Evolutionary conservation across 2,888 invertebrate species (phyloP), one percentile per base, ranked within the genome.

Genomic region (Andrena dorsata): DNA sequence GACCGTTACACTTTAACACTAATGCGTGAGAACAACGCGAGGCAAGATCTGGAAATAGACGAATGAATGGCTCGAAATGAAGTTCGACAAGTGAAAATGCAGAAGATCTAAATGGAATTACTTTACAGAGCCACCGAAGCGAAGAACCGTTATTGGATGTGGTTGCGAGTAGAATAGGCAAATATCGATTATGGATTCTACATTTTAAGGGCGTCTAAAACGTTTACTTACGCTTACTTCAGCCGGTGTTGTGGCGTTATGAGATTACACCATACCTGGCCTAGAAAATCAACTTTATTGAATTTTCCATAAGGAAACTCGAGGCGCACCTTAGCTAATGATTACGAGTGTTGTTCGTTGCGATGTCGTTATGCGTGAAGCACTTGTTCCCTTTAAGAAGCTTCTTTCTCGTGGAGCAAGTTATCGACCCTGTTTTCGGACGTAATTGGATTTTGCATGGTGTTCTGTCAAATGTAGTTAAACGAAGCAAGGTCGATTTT

Each of bases 61-160:
- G 64, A 16, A 32, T 71, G 26, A 69, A 51, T 32, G 49, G 56
- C 69, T 58, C 66, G 73, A 71, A 84, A 85, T 82, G 82, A 82
- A 82, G 84, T 80, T 84, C 41, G 60, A 66, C 61, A 69, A 58
- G 35, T 71, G 63, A 47, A 65, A 77, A 72, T 80, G 75, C 65
- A 76, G 85, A 68, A 85, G 73, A 83, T 83, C 75, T 74, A 80
- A 85, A 81, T 83, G 83, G 81, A 85, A 85, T 83, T 76, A 75
- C 79, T 81, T 86, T 86, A 83, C 51, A 69, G 75, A 81, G 76
- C 76, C 76, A 72, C 85, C 85, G 75, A 77, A 85, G 66, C 70
- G 82, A 76, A 64, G 23, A 35, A 66, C 23, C 70, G 51, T 63
- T 76, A 68, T 81, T 79, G 35, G 60, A 81, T 81, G 74, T 66